Evolutionary conservation across 2,797 vertebrate species (phyloP).

Genomic region (Ceryle rudis): DNA sequence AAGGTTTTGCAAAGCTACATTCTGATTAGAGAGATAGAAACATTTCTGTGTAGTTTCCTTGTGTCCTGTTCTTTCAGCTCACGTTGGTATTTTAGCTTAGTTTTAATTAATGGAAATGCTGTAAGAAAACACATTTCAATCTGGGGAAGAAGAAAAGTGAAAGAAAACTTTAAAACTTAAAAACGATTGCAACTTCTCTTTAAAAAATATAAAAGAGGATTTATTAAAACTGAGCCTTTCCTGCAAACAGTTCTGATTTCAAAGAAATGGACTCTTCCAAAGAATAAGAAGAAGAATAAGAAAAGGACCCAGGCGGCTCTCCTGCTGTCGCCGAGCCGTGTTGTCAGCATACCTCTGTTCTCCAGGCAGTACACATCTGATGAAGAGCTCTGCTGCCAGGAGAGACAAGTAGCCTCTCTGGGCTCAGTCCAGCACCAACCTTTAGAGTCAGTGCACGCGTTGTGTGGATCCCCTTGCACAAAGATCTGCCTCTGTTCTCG

Average conservation of each 20-base stretch:
- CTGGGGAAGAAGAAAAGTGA: fast-evolving
- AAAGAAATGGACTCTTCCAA: neutral
- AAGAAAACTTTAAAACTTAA: neutral
- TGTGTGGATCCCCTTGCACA: neutral
- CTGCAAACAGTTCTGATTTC: neutral
- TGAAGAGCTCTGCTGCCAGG: neutral
- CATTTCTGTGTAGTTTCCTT: neutral
- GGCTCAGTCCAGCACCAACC: neutral
- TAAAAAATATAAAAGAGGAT: neutral
- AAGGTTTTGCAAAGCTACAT: neutral
- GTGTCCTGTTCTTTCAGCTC: neutral
- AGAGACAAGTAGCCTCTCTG: neutral
- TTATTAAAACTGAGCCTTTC: conserved; percentile 4
- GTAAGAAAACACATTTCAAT: neutral
- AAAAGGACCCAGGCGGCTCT: neutral
- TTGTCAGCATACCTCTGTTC: neutral
- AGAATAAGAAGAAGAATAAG: conserved; percentile 5
- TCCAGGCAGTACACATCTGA: neutral
- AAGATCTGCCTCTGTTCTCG: conserved; percentile 19
- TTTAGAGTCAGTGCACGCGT: neutral
- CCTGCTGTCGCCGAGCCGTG: neutral
- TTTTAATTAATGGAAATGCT: neutral
- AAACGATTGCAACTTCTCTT: neutral
- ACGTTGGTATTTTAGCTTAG: neutral
- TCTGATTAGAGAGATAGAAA: neutral